A percentile compares a stretch with the other conserved stretches of the same genome.
Evolutionary conservation across 2,888 invertebrate genomes (phyloP).

Genomic region (Salpingus planirostris): DNA sequence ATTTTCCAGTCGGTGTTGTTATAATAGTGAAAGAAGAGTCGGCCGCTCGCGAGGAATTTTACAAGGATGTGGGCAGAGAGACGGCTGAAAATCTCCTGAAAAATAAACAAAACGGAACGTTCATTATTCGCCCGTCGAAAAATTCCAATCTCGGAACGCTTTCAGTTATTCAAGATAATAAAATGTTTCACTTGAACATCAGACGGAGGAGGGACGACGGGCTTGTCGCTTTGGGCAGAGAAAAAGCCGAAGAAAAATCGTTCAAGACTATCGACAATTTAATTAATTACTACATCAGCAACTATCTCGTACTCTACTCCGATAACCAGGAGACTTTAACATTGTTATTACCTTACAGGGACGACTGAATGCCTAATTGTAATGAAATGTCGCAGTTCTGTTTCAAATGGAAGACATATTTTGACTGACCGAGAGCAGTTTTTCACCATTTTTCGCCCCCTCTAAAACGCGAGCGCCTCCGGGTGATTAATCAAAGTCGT

Average conservation of each 20-base stretch:
- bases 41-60: conserved; percentile 43
- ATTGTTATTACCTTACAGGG: conserved; percentile 41
- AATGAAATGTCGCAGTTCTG: too few relatives aligned
- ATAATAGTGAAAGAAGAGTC: not conserved
- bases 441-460: not conserved
- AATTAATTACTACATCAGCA: conserved; percentile 48
- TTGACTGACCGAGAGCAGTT: too few relatives aligned
- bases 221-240: conserved; percentile 47
- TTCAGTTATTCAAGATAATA: conserved; percentile 45
- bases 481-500: not conserved
- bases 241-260: conserved; percentile 46
- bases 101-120: conserved; percentile 52
- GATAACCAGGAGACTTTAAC: conserved; percentile 42
- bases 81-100: conserved; percentile 47
- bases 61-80: conserved; percentile 47
- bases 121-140: conserved; percentile 49
- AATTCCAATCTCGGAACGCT: conserved; percentile 45
- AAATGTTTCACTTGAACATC: conserved; percentile 51
- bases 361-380: too few relatives aligned
- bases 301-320: conserved; percentile 47
- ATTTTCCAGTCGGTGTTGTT: not conserved
- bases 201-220: conserved; percentile 43
- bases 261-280: conserved; percentile 46
- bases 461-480: too few relatives aligned
- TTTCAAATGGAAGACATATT: too few relatives aligned